Evolutionary conservation across 2,888 invertebrate species (phyloP).

Genomic region (Eledona agricola): DNA sequence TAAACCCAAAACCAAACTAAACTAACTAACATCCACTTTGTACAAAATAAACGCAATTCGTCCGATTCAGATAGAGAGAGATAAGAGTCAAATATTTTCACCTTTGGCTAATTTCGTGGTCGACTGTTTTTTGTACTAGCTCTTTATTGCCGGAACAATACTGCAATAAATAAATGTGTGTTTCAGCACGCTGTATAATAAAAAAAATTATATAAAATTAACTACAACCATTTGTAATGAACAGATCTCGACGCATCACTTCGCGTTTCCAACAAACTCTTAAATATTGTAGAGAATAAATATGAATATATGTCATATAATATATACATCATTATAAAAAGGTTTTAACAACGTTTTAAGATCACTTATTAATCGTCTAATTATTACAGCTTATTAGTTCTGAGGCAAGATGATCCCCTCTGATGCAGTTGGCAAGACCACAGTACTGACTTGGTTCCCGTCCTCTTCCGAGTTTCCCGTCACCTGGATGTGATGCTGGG

Average conservation of each 20-base stretch:
- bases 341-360: slow-evolving; percentile 35
- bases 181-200: slow-evolving; percentile 7
- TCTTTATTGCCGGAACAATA: too few relatives aligned
- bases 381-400: slow-evolving; percentile 35
- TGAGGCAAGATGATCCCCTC: slow-evolving; percentile 55
- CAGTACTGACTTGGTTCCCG: slow-evolving; percentile 60
- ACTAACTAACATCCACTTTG: slow-evolving; percentile 20
- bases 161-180: slow-evolving; percentile 6
- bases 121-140: slow-evolving; percentile 11
- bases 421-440: slow-evolving; percentile 66
- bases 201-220: slow-evolving; percentile 4
- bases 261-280: slow-evolving; percentile 16
- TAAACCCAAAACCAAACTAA: slow-evolving; percentile 30
- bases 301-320: slow-evolving; percentile 32
- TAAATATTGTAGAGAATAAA: slow-evolving; percentile 32
- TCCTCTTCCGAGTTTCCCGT: slow-evolving; percentile 56
- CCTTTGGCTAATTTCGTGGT: slow-evolving; percentile 3
- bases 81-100: background rate
- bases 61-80: slow-evolving; percentile 19
- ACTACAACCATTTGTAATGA: slow-evolving; percentile 1
- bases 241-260: slow-evolving; percentile 4
- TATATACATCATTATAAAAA: slow-evolving; percentile 32
- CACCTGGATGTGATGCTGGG: slow-evolving; percentile 63
- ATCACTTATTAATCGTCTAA: slow-evolving; percentile 31
- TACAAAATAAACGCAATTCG: slow-evolving; percentile 26